Evolutionary conservation across 1,140 invertebrate species (phyloP), one percentile per base, ranked within the genome.

Genomic region (Rhizoglyphus robini): DNA sequence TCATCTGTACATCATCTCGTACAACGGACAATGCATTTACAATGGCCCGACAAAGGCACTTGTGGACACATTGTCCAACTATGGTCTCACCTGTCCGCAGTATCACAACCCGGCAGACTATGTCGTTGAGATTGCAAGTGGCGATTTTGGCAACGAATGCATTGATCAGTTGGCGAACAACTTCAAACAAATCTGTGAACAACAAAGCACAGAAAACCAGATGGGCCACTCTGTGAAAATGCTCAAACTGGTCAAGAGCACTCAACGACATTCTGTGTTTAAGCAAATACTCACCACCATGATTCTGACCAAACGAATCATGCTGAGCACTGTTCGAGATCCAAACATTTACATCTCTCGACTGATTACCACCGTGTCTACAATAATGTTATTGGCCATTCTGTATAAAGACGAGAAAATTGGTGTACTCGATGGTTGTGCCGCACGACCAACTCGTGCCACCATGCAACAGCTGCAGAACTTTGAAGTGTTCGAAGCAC

Each of bases 51-150:
- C 63, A 3, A 23, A 23, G 8, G n/a, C 27, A 18, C 25, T 66
- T 2, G 31, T 66, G 1, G 5, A 29, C 13, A 27, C 30, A 18
- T 36, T 67, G 13, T 46, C 25, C 8, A 57, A 23, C 13, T 62
- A 66, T 27, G 68, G 25, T 3, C 80, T 94, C 1, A 81, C 87
- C 27, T 96, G 92, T 78, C 92, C 93, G 0, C 84, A 86, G 69
- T 96, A 96, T 74, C 90, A 96, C 77, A 96, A 96, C 77, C 92
- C 92, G 48, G 90, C 92, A 63, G 91, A 96, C 82, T 95, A 92
- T 63, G 25, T 68, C 20, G 62, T 68, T 11, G 66, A 68, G 25
- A 54, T 68, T 20, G 66, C 68, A 11, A 69, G 34, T 23, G 68
- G 61, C 31, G 68, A 69, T 34, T 66, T 54, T 47, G 63, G 66